Evolutionary conservation across 2,113 vertebrate species (phyloP).

Genomic region (Mixornis gularis): DNA sequence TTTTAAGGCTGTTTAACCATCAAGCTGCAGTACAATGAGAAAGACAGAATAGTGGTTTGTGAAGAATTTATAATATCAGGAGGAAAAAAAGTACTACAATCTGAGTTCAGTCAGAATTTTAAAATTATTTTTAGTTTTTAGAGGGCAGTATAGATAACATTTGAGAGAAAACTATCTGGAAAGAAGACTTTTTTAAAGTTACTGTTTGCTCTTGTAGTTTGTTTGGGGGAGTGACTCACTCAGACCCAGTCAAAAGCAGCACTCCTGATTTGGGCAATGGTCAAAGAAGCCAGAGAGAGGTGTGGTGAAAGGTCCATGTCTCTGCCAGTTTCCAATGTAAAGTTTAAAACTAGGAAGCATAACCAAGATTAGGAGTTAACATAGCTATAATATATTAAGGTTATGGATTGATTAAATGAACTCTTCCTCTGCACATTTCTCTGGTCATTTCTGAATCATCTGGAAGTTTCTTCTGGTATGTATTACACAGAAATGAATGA

Average conservation of each 20-base stretch:
- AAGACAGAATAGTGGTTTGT: not conserved
- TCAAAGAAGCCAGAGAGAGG: not conserved
- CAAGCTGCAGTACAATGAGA: not conserved
- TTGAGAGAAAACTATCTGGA: not conserved
- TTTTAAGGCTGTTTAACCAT: not conserved
- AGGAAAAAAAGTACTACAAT: not conserved
- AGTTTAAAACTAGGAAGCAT: not conserved
- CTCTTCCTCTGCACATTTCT: not conserved
- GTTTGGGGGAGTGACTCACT: not conserved
- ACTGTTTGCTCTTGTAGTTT: not conserved
- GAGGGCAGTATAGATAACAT: not conserved
- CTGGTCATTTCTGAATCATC: not conserved
- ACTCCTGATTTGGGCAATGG: not conserved
- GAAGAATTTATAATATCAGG: not conserved
- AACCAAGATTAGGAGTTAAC: not conserved
- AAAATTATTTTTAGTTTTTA: not conserved
- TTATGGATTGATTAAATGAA: not conserved
- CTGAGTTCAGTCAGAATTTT: not conserved
- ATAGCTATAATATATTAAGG: not conserved
- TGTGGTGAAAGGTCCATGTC: accelerated
- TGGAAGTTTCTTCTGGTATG: not conserved
- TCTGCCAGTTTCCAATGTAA: not conserved
- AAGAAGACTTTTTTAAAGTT: not conserved
- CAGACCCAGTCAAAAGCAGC: not conserved
- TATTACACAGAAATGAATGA: not conserved